Evolutionary conservation across 2,888 invertebrate species (phyloP).

Genomic region (Leistus spinibarbis): DNA sequence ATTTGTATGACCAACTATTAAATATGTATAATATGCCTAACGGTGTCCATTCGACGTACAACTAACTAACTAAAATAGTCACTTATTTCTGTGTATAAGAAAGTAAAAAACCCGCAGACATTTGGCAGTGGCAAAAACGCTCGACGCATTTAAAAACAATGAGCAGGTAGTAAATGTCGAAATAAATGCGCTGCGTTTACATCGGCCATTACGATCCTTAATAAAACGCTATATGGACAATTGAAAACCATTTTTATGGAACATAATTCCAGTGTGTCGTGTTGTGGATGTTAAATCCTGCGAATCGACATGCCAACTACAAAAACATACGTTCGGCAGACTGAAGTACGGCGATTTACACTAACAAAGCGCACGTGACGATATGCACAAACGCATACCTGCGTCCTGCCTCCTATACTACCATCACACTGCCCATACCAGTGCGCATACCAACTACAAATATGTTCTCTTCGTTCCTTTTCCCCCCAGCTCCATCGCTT

Average conservation of each 20-base stretch:
- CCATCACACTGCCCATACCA: background rate
- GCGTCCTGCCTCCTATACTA: background rate
- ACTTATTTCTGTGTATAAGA: too few relatives aligned
- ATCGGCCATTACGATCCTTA: constrained; percentile 12
- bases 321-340: background rate
- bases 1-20: too few relatives aligned
- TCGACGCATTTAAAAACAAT: constrained; percentile 24
- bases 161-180: constrained; percentile 9
- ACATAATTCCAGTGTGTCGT: constrained; percentile 19
- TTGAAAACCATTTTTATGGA: constrained; percentile 24
- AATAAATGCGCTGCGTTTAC: constrained; percentile 15
- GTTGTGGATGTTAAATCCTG: constrained; percentile 11
- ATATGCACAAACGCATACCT: background rate
- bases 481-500: background rate
- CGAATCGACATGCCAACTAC: constrained; percentile 1
- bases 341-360: background rate
- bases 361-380: constrained; percentile 22
- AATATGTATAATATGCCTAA: too few relatives aligned
- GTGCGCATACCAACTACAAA: background rate
- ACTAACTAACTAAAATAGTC: too few relatives aligned
- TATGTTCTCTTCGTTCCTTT: background rate
- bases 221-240: constrained; percentile 26
- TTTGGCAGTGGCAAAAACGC: too few relatives aligned
- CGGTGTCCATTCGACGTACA: too few relatives aligned
- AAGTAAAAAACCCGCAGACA: background rate